Conservation (phyloP, 1,140 invertebrate species). For the Cotesia typhae region DNA sequence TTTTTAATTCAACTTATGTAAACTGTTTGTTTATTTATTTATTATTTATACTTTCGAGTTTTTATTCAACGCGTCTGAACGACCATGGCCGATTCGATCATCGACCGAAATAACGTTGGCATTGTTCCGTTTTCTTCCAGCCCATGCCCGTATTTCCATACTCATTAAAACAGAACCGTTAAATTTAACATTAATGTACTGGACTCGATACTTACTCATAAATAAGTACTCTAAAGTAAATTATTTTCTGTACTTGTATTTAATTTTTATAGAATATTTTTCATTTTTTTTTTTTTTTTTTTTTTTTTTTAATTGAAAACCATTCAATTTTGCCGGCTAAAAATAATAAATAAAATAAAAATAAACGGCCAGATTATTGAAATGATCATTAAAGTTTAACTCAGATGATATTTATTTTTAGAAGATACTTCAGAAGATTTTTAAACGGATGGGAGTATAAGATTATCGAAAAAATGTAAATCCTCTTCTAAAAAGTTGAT, state of each 20-base stretch:
- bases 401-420: constrained; percentile 18
- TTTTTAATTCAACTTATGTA: background rate
- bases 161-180: constrained; percentile 9
- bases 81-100: constrained; percentile 57
- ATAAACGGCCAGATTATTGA: background rate
- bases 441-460: background rate
- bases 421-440: constrained; percentile 19
- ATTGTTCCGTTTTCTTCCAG: constrained; percentile 58
- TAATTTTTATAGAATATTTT: too few relatives aligned
- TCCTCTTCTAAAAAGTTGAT: too few relatives aligned
- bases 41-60: constrained; percentile 38
- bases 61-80: constrained; percentile 36
- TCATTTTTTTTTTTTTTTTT: too few relatives aligned
- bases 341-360: background rate
- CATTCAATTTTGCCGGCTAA: too few relatives aligned
- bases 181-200: background rate
- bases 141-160: background rate
- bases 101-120: constrained; percentile 57
- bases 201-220: too few relatives aligned
- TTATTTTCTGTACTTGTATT: background rate
- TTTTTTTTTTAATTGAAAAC: too few relatives aligned
- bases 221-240: background rate
- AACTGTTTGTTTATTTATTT: background rate
- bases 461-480: constrained; percentile 1
- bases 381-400: constrained; percentile 8